Base-by-base conservation (phyloP, 2,797 vertebrate genomes). In the Dallia pectoralis region DNA sequence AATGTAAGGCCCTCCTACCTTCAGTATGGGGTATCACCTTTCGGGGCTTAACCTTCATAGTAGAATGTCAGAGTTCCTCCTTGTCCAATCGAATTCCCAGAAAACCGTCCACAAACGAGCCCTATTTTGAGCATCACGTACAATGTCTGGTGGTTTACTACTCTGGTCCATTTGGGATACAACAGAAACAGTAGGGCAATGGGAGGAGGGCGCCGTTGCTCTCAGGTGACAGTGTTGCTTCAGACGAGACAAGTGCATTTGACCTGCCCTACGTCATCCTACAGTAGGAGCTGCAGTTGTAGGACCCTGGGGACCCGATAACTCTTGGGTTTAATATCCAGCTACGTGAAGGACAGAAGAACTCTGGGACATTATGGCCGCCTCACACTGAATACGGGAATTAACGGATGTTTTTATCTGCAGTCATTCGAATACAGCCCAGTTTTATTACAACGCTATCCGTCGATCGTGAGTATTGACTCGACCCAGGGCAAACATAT, bases 381-480 rank as follows among this genome's bases (percentile, higher is more conserved):
- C 75, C 83, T 86, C 78, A 76, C 72, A 78, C 67, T 77, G 73
- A 83, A 86, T 81, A 76, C 74, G 75, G 83, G 74, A 81, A 87
- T 87, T 68, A 83, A 76, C 78, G 75, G 80, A 83, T 78, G 81
- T 84, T 84, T 81, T 85, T 87, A 87, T 83, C 79, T 67, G 83
- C 76, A 81, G 74, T 75, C 82, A 67, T 86, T 83, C 82, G 79
- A 84, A 79, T 85, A 82, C 15, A 61, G 71, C 19, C n/a, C 0
- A 25, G 82, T 90, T 72, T 82, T 87, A 84, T 81, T 72, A 70
- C 36, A 0, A 73, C 67, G 67, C 75, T 75, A 29, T 51, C 6
- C 47, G 9, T 59, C 85, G 8, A 18, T 75, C 81, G 73, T 33
- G 36, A 72, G 77, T 49, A 18, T 51, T 84, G 86, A 88, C 84